These are phyloP conservation scores for Miniopterus natalensis DNA, from an alignment of 2,113 vertebrate species.

Conservation along the genomic window DNA sequence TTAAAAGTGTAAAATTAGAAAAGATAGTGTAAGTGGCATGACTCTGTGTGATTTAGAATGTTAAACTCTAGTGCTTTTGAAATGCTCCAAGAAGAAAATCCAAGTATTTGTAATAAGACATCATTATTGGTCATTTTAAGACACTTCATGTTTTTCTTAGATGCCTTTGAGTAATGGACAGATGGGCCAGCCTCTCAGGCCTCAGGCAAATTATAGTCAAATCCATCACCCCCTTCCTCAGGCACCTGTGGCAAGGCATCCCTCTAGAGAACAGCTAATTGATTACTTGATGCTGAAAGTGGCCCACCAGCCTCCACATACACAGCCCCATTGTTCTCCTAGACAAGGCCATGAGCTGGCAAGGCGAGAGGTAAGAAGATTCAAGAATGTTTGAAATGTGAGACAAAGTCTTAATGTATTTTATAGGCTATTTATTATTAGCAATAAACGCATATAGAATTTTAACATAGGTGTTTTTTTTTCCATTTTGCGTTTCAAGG, in stretches of 20 bases:
- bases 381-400: constrained; percentile 67
- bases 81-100: constrained; percentile 67
- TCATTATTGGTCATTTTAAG: constrained; percentile 82
- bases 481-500: constrained; percentile 60
- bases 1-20: constrained; percentile 62
- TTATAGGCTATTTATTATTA: constrained; percentile 41
- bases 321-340: constrained; percentile 90
- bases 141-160: constrained; percentile 88
- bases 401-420: constrained; percentile 60
- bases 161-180: constrained; percentile 98
- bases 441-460: constrained; percentile 57
- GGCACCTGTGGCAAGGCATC: constrained; percentile 94
- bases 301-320: constrained; percentile 90
- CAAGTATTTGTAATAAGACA: constrained; percentile 71
- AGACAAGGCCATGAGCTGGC: constrained; percentile 90
- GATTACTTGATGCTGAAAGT: constrained; percentile 99
- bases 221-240: constrained; percentile 89
- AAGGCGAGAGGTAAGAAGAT: constrained; percentile 93
- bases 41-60: constrained; percentile 55
- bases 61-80: constrained; percentile 62
- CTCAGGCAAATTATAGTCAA: constrained; percentile 92
- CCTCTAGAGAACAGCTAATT: constrained; percentile 97
- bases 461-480: constrained; percentile 60
- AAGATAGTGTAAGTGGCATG: constrained; percentile 56
- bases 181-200: constrained; percentile 92